phyloP scores from a whole-genome alignment of 2,113 vertebrate species.

The Aspiorhynchus laticeps region DNA sequence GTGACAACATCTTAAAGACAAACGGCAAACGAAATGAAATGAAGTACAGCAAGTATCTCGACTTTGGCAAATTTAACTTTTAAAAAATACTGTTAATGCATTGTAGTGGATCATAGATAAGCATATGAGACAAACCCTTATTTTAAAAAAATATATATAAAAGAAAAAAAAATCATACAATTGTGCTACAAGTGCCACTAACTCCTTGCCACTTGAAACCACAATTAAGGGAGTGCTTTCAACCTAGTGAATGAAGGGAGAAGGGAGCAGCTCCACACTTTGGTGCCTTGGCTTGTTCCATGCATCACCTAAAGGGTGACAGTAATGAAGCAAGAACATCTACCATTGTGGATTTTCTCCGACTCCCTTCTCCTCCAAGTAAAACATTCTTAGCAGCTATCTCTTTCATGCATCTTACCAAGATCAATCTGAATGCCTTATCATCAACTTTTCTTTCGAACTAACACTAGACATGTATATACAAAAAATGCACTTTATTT shows the following conservation, averaged over 20 bases:
- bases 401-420: slow-evolving; percentile 64
- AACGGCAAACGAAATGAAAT: slow-evolving; percentile 41
- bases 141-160: slow-evolving; percentile 55
- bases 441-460: slow-evolving; percentile 54
- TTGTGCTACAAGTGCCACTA: slow-evolving; percentile 78
- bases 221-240: slow-evolving; percentile 70
- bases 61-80: slow-evolving; percentile 72
- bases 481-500: slow-evolving; percentile 51
- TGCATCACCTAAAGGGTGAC: slow-evolving; percentile 40
- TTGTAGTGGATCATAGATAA: slow-evolving; percentile 58
- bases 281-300: slow-evolving; percentile 55
- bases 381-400: slow-evolving; percentile 73
- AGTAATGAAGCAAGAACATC: slow-evolving; percentile 44
- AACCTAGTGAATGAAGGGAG: slow-evolving; percentile 51
- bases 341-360: slow-evolving; percentile 68
- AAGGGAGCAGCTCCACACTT: slow-evolving; percentile 67
- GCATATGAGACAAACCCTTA: slow-evolving; percentile 65
- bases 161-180: slow-evolving; percentile 62
- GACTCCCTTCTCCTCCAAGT: slow-evolving; percentile 65
- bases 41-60: slow-evolving; percentile 66
- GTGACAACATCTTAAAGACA: slow-evolving; percentile 57
- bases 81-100: slow-evolving; percentile 57
- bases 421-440: slow-evolving; percentile 50
- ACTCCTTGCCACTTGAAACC: slow-evolving; percentile 70
- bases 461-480: slow-evolving; percentile 48